phyloP scores from a whole-genome alignment of 2,113 vertebrate genomes.

The Corythoichthys haematopterus region DNA sequence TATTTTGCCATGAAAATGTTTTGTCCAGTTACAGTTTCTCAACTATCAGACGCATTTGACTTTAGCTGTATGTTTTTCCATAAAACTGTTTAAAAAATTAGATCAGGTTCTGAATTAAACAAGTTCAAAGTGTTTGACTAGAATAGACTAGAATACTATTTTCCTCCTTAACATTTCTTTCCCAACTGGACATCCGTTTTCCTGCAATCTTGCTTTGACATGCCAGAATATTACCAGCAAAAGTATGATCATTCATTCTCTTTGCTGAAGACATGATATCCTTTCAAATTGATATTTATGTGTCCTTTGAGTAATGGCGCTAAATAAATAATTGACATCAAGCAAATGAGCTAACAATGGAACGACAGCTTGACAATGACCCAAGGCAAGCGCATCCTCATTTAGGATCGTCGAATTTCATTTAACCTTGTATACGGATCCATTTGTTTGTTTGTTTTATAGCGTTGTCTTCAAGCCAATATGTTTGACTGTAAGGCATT shows the following conservation, averaged over 20 bases:
- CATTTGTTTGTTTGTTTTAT: conserved; percentile 72
- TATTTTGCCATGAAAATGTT: too few species aligned
- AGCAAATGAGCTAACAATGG: conserved; percentile 41
- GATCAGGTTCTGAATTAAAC: background rate
- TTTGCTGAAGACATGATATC: conserved; percentile 8
- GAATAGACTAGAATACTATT: background rate
- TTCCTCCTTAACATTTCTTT: background rate
- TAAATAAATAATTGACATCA: conserved; percentile 53
- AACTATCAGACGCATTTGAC: background rate
- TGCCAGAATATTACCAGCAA: background rate
- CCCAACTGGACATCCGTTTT: background rate
- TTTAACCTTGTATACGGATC: conserved; percentile 58
- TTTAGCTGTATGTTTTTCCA: background rate
- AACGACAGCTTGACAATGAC: conserved; percentile 53
- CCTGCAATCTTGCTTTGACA: background rate
- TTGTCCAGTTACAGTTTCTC: too few species aligned
- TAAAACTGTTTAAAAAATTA: background rate
- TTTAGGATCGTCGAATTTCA: conserved; percentile 63
- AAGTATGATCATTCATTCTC: conserved; percentile 10
- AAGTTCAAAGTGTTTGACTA: background rate
- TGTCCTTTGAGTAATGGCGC: conserved; percentile 35
- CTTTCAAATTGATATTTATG: conserved; percentile 25
- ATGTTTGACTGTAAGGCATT: conserved; percentile 71
- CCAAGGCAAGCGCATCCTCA: conserved; percentile 57
- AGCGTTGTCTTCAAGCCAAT: conserved; percentile 65